Percentiles rank a stretch among this genome's conserved stretches.
Conservation (phyloP, 1,140 invertebrate species). For the Coptotermes formosanus region DNA sequence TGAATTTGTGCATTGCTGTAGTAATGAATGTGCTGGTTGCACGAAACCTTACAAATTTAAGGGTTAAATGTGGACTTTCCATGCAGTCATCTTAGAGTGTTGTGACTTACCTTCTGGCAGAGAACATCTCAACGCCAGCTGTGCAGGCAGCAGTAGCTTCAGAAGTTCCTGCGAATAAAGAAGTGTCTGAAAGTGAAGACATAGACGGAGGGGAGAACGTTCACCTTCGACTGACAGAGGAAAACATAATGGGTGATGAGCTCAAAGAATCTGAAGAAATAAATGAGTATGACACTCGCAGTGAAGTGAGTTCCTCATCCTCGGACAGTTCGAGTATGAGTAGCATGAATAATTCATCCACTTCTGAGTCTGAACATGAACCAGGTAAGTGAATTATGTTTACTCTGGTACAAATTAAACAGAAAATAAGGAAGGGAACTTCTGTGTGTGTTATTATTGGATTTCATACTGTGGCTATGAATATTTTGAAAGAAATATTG, state of each 20-base stretch:
- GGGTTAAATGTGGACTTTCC: too few relatives aligned
- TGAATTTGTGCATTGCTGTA: too few relatives aligned
- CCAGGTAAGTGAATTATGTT: not conserved
- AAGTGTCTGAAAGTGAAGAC: not conserved
- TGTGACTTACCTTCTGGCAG: not conserved
- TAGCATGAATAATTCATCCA: constrained; percentile 67
- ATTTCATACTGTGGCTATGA: too few relatives aligned
- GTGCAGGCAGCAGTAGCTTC: not conserved
- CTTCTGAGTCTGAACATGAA: constrained; percentile 55
- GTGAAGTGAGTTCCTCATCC: constrained; percentile 65
- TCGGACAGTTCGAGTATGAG: constrained; percentile 66
- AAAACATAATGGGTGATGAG: constrained; percentile 65
- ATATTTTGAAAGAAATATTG: too few relatives aligned
- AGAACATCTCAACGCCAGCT: not conserved
- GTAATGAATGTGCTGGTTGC: too few relatives aligned
- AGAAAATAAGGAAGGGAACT: too few relatives aligned
- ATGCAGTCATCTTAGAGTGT: too few relatives aligned
- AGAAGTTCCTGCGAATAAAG: not conserved
- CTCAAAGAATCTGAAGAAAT: constrained; percentile 53
- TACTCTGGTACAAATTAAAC: too few relatives aligned
- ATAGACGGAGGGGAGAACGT: not conserved
- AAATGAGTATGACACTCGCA: constrained; percentile 63
- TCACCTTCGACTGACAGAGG: not conserved
- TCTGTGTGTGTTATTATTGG: too few relatives aligned
- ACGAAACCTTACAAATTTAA: too few relatives aligned